phyloP scores from a whole-genome alignment of 2,113 vertebrate genomes.

The Mohoua ochrocephala region DNA sequence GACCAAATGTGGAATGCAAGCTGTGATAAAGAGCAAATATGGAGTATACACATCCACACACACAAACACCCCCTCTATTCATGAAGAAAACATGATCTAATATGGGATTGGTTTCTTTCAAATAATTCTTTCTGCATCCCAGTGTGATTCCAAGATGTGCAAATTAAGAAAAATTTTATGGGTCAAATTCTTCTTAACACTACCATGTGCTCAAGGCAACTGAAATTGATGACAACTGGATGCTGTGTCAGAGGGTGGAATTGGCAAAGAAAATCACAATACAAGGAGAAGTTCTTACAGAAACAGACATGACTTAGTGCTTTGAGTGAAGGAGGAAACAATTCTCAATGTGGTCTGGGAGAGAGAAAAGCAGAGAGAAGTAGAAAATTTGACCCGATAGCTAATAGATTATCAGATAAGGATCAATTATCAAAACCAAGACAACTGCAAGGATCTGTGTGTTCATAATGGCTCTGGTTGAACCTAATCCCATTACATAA shows the following conservation, averaged over 20 bases:
- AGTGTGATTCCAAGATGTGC: slow-evolving; percentile 27
- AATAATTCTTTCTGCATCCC: slow-evolving; percentile 11
- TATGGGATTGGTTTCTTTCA: background rate
- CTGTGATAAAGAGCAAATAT: background rate
- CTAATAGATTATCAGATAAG: background rate
- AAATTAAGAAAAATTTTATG: slow-evolving; percentile 36
- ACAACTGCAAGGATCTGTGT: background rate
- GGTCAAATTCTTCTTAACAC: slow-evolving; percentile 12
- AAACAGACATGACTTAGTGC: background rate
- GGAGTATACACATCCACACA: background rate
- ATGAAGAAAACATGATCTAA: slow-evolving; percentile 12
- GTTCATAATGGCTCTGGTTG: background rate
- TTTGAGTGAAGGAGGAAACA: background rate
- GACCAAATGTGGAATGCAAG: background rate
- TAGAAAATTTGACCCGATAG: background rate
- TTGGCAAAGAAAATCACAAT: background rate
- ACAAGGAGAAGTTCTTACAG: background rate
- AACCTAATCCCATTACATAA: background rate
- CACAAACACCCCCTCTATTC: background rate
- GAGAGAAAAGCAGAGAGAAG: background rate
- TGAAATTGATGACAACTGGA: slow-evolving; percentile 18
- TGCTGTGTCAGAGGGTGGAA: background rate
- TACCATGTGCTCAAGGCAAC: background rate
- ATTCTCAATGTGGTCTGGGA: background rate
- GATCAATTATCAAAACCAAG: background rate